These are phyloP conservation scores for Micoletzkya japonica DNA, from an alignment of 2,888 invertebrate species.

Conservation along the genomic window DNA sequence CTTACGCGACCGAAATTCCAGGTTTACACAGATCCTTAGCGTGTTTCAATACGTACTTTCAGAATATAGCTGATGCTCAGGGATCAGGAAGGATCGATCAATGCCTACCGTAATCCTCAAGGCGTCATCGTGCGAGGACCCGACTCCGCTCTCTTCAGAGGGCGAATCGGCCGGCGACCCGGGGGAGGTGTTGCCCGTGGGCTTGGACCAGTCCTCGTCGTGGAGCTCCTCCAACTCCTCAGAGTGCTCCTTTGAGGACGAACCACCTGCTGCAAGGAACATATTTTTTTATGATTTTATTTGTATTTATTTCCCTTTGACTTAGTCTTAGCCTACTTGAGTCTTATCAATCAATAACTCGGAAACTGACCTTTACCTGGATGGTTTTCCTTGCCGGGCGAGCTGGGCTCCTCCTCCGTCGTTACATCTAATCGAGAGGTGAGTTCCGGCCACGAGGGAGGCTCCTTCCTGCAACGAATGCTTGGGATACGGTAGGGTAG, in stretches of 20 bases:
- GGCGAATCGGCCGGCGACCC: neutral
- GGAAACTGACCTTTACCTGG: too few species aligned
- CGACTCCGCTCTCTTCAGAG: constrained; percentile 18
- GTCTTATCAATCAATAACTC: too few species aligned
- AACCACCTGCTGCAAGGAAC: constrained; percentile 13
- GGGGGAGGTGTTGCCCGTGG: neutral
- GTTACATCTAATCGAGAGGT: constrained; percentile 8
- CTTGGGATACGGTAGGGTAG: too few species aligned
- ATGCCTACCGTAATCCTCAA: constrained; percentile 9
- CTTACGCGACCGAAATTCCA: too few species aligned
- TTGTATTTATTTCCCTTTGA: too few species aligned
- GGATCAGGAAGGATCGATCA: neutral
- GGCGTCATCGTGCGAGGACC: constrained; percentile 16
- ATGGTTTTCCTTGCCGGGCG: too few species aligned
- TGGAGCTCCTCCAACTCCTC: constrained; percentile 38
- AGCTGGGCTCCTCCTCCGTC: too few species aligned
- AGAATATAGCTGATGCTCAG: too few species aligned
- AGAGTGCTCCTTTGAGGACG: constrained; percentile 11
- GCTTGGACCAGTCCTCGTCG: constrained; percentile 31
- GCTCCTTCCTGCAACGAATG: constrained; percentile 12
- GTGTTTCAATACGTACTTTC: too few species aligned
- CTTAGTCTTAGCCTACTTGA: too few species aligned
- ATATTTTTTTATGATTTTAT: too few species aligned
- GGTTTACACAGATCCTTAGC: too few species aligned
- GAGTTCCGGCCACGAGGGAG: constrained; percentile 5